phyloP scores from a whole-genome alignment of 2,113 vertebrate species.

The Piprites chloris region DNA sequence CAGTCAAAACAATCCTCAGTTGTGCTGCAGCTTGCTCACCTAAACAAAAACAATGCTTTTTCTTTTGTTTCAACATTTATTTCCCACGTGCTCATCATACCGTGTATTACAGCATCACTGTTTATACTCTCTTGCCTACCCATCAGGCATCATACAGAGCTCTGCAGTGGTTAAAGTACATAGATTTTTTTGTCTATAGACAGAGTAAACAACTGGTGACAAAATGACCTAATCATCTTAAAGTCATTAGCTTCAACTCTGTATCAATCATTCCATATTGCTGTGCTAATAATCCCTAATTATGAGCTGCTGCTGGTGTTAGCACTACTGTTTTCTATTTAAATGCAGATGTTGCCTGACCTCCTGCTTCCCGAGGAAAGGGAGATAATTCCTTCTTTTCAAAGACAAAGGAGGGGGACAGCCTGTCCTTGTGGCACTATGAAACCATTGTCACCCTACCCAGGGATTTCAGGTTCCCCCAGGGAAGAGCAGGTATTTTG shows the following conservation, averaged over 20 bases:
- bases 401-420: not conserved
- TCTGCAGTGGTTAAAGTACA: not conserved
- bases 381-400: not conserved
- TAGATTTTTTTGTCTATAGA: not conserved
- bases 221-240: not conserved
- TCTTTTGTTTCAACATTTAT: not conserved
- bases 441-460: not conserved
- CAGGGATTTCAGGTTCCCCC: not conserved
- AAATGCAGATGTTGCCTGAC: constrained; percentile 5
- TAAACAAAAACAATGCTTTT: not conserved
- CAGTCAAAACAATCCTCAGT: not conserved
- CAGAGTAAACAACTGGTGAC: not conserved
- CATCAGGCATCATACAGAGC: not conserved
- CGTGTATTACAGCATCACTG: not conserved
- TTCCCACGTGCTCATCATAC: not conserved
- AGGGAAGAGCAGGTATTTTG: not conserved
- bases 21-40: not conserved
- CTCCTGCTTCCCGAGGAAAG: not conserved
- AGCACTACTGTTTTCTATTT: not conserved
- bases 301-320: not conserved
- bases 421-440: not conserved
- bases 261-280: constrained; percentile 22
- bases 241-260: constrained; percentile 19
- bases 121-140: not conserved
- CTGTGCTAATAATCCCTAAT: constrained; percentile 32